Evolutionary conservation across 1,140 invertebrate genomes (phyloP).

Genomic region (Trachymyrmex septentrionalis): DNA sequence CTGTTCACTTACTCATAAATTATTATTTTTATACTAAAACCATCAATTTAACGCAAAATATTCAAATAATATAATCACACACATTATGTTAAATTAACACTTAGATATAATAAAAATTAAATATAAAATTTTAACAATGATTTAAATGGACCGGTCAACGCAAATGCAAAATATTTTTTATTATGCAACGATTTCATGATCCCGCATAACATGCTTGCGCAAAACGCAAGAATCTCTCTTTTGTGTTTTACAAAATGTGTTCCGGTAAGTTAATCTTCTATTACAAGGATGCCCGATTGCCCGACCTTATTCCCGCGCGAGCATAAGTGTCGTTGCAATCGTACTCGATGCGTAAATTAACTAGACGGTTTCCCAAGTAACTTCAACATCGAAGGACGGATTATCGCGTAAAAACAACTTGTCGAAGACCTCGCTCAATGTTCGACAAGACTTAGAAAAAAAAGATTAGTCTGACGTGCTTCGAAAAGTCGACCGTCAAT

Average conservation of each 20-base stretch:
- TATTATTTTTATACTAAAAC: too few species aligned
- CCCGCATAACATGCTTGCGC: slow-evolving; percentile 20
- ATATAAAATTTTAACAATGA: too few species aligned
- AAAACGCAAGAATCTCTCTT: slow-evolving; percentile 44
- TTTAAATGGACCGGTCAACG: too few species aligned
- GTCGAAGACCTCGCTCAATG: background rate
- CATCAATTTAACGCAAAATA: too few species aligned
- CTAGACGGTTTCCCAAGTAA: slow-evolving; percentile 12
- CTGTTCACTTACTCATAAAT: too few species aligned
- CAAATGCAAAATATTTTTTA: too few species aligned
- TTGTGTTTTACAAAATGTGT: slow-evolving; percentile 65
- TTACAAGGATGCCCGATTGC: slow-evolving; percentile 72
- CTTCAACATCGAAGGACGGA: background rate
- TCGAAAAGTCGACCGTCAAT: slow-evolving; percentile 25
- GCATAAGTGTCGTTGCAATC: slow-evolving; percentile 14
- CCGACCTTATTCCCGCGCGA: slow-evolving; percentile 55
- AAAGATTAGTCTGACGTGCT: background rate
- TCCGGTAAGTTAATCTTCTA: slow-evolving; percentile 74
- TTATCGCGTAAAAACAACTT: slow-evolving; percentile 14
- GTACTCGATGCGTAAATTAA: slow-evolving; percentile 46
- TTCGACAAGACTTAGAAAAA: background rate
- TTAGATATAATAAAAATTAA: too few species aligned
- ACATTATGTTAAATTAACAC: too few species aligned
- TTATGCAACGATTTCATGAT: slow-evolving; percentile 18
- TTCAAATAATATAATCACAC: too few species aligned